A percentile compares a stretch with the other conserved stretches of the same genome.
These are phyloP conservation scores for Idaea aversata DNA, from an alignment of 2,888 invertebrate species.

Conservation along the genomic window DNA sequence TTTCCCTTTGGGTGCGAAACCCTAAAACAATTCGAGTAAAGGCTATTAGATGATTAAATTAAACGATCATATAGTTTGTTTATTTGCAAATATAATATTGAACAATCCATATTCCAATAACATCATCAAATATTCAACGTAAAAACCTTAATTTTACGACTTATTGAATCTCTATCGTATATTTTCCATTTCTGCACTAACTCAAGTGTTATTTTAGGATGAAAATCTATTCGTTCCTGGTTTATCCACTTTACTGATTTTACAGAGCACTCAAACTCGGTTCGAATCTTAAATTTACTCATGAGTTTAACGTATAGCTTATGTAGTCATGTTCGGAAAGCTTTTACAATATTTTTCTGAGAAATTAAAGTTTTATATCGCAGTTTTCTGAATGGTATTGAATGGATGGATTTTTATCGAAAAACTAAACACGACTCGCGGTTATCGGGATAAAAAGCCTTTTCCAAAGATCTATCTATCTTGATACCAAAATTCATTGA, in stretches of 20 bases:
- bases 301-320: not conserved
- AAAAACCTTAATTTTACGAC: not conserved
- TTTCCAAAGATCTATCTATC: no score
- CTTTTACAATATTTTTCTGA: not conserved
- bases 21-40: no score
- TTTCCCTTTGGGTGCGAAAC: no score
- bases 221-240: not conserved
- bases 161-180: not conserved
- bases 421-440: no score
- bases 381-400: not conserved
- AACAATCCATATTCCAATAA: not conserved
- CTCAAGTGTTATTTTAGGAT: not conserved
- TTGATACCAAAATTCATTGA: no score
- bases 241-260: not conserved
- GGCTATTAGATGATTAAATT: no score
- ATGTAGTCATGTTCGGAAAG: not conserved
- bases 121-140: not conserved
- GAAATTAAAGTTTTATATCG: not conserved
- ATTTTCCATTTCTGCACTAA: constrained; percentile 1
- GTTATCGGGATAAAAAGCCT: no score
- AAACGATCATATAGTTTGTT: no score
- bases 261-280: not conserved
- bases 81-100: not conserved
- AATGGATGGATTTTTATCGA: no score
- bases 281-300: not conserved